Percentiles rank a stretch among this genome's conserved stretches.
phyloP scores from a whole-genome alignment of 2,797 vertebrate genomes.

The Labeo calbasu region DNA sequence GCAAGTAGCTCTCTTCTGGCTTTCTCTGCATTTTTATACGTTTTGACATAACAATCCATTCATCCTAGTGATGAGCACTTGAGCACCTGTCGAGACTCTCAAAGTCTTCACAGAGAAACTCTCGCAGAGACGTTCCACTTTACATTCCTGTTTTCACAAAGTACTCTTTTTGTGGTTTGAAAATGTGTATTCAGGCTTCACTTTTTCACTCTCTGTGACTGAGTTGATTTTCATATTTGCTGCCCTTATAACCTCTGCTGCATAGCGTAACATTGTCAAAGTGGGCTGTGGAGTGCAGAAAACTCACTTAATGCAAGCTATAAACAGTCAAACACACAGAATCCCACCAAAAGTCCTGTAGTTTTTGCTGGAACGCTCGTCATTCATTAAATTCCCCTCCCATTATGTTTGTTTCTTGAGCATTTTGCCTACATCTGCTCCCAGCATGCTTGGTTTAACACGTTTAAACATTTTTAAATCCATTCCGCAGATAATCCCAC shows the following conservation, averaged over 20 bases:
- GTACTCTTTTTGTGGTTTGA: constrained; percentile 26
- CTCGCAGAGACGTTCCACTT: constrained; percentile 38
- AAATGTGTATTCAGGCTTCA: constrained; percentile 5
- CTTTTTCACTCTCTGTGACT: constrained; percentile 9
- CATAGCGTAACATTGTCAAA: neutral
- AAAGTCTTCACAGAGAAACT: constrained; percentile 38
- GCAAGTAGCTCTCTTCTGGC: constrained; percentile 32
- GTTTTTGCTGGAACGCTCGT: neutral
- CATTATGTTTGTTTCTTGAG: constrained; percentile 1
- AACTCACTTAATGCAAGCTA: neutral
- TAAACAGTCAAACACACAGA: neutral
- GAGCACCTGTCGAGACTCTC: constrained; percentile 42
- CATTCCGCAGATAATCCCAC: neutral
- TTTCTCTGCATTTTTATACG: constrained; percentile 44
- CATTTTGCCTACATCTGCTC: constrained; percentile 15
- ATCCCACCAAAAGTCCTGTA: neutral
- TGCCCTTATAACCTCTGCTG: constrained; percentile 25
- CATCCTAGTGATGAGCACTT: constrained; percentile 46
- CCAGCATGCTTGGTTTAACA: constrained; percentile 1
- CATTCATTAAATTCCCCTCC: neutral
- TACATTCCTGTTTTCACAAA: constrained; percentile 46
- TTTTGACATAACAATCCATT: constrained; percentile 49
- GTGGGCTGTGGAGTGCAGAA: neutral
- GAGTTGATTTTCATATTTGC: constrained; percentile 36
- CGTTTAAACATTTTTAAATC: neutral